Evolutionary conservation across 2,113 vertebrate genomes (phyloP).

Genomic region (Aix galericulata): DNA sequence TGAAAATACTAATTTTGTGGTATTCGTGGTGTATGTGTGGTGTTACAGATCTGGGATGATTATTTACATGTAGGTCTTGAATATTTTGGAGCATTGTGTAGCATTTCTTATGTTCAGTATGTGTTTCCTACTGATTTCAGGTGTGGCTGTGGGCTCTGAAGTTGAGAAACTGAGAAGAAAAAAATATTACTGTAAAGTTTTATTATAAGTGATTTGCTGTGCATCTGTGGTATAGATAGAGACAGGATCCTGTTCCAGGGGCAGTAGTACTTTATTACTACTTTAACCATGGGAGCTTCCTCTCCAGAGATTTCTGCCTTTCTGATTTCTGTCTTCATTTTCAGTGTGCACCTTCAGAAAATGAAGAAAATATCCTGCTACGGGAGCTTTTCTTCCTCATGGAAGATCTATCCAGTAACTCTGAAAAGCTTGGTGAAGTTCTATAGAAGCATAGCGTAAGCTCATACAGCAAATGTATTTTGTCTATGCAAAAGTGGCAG

Average conservation of each 20-base stretch:
- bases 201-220: neutral
- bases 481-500: neutral
- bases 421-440: neutral
- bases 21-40: neutral
- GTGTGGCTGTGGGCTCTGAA: neutral
- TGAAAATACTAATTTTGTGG: neutral
- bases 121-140: neutral
- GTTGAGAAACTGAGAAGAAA: neutral
- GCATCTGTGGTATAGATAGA: neutral
- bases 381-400: neutral
- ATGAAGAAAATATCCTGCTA: neutral
- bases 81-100: neutral
- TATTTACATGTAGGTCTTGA: neutral
- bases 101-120: neutral
- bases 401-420: neutral
- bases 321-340: neutral
- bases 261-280: neutral
- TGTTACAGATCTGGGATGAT: neutral
- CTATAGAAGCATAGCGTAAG: neutral
- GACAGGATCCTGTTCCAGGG: neutral
- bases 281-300: neutral
- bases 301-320: neutral
- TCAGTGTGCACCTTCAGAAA: neutral
- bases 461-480: neutral
- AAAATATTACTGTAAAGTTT: neutral